phyloP scores from a whole-genome alignment of 2,113 vertebrate genomes.

The Cygnus atratus region DNA sequence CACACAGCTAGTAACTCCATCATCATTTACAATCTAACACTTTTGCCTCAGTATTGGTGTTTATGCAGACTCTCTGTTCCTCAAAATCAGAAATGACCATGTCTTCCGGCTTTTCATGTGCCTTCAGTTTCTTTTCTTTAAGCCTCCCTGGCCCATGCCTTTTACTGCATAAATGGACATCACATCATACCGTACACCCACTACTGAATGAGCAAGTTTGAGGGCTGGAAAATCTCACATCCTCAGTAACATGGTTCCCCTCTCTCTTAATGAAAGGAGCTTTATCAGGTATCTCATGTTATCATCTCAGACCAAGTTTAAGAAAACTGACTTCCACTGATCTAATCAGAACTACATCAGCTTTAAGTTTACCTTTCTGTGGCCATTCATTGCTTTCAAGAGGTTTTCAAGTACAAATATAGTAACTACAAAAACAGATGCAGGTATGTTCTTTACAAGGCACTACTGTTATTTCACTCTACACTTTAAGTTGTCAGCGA shows the following conservation, averaged over 20 bases:
- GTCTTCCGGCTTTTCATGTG: background rate
- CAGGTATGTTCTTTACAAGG: background rate
- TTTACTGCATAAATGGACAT: background rate
- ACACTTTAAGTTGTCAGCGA: background rate
- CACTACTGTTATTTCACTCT: background rate
- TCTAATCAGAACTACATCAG: background rate
- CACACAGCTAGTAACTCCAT: background rate
- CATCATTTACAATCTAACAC: accelerated
- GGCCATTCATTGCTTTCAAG: background rate
- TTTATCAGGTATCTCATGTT: background rate
- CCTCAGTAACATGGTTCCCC: background rate
- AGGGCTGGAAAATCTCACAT: background rate
- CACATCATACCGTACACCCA: background rate
- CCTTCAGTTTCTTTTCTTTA: background rate
- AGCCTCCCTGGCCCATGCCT: accelerated
- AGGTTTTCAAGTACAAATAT: background rate
- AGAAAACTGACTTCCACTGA: background rate
- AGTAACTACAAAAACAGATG: background rate
- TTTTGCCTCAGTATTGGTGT: background rate
- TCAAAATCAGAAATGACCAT: accelerated
- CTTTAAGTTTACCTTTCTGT: background rate
- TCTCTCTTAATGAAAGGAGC: background rate
- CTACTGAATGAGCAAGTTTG: background rate
- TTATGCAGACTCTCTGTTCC: background rate
- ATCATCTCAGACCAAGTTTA: background rate